Percentiles rank a stretch among this genome's conserved stretches.
These are phyloP conservation scores for Scyliorhinus canicula DNA, from an alignment of 2,797 vertebrate genomes.

Conservation along the genomic window DNA sequence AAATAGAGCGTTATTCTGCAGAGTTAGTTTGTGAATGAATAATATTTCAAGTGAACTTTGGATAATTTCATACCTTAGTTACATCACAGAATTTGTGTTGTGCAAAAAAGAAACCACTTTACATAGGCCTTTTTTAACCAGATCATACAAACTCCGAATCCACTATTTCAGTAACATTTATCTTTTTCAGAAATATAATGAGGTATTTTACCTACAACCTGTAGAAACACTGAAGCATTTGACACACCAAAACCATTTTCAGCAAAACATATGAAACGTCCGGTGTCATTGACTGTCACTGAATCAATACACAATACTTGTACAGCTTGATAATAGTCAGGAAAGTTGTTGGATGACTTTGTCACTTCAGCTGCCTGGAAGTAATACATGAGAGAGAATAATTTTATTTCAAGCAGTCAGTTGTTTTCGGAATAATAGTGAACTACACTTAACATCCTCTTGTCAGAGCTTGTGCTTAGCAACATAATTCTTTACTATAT, in stretches of 20 bases:
- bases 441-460: not conserved
- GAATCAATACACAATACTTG: conserved; percentile 64
- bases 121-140: not conserved
- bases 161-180: not conserved
- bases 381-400: not conserved
- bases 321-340: conserved; percentile 60
- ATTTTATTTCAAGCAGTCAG: not conserved
- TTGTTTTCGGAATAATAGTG: not conserved
- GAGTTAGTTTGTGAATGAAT: not conserved
- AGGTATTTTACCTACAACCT: conserved; percentile 75
- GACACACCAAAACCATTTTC: conserved; percentile 73
- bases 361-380: not conserved
- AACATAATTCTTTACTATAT: not conserved
- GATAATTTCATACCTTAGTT: not conserved
- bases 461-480: not conserved
- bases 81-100: not conserved
- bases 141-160: too few species aligned
- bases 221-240: conserved; percentile 74
- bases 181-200: not conserved
- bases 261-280: conserved; percentile 79
- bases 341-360: conserved; percentile 15
- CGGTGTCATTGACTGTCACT: conserved; percentile 68
- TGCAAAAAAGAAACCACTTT: not conserved
- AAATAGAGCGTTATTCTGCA: not conserved
- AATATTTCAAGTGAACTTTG: not conserved